A percentile compares a stretch with the other conserved stretches of the same genome.
Evolutionary conservation across 2,888 invertebrate species (phyloP).

Genomic region (Papilio protenor): DNA sequence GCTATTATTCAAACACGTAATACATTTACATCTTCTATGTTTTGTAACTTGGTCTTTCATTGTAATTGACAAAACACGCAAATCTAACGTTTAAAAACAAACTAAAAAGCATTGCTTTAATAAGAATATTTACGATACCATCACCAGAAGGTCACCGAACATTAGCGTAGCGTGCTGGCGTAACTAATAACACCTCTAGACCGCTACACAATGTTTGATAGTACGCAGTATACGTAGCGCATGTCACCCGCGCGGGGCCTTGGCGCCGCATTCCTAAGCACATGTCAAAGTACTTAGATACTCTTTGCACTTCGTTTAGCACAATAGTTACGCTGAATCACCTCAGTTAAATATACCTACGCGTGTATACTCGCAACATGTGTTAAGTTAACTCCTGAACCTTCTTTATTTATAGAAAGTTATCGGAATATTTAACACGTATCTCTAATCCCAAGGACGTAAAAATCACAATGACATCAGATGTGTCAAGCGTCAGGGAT

Average conservation of each 20-base stretch:
- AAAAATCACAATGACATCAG: neutral
- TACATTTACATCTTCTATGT: no score
- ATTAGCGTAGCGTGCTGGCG: constrained; percentile 36
- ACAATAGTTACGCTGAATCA: constrained; percentile 47
- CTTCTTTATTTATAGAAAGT: neutral
- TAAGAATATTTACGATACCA: constrained; percentile 5
- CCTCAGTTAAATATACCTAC: constrained; percentile 26
- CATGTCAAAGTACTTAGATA: constrained; percentile 75
- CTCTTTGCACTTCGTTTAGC: constrained; percentile 52
- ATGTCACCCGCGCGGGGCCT: constrained; percentile 63
- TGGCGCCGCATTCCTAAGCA: constrained; percentile 75
- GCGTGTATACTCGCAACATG: constrained; percentile 37
- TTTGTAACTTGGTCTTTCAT: neutral
- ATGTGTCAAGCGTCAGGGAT: neutral
- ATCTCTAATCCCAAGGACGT: neutral
- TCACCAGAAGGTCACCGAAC: constrained; percentile 1
- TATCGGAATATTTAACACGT: neutral
- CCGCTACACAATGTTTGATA: constrained; percentile 64
- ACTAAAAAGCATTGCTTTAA: neutral
- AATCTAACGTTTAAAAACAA: neutral
- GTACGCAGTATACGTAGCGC: constrained; percentile 53
- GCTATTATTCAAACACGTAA: no score
- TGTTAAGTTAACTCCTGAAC: neutral
- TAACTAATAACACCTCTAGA: constrained; percentile 49
- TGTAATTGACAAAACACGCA: neutral